A percentile compares a stretch with the other conserved stretches of the same genome.
phyloP scores from a whole-genome alignment of 1,140 invertebrate species.

The Plodia interpunctella region DNA sequence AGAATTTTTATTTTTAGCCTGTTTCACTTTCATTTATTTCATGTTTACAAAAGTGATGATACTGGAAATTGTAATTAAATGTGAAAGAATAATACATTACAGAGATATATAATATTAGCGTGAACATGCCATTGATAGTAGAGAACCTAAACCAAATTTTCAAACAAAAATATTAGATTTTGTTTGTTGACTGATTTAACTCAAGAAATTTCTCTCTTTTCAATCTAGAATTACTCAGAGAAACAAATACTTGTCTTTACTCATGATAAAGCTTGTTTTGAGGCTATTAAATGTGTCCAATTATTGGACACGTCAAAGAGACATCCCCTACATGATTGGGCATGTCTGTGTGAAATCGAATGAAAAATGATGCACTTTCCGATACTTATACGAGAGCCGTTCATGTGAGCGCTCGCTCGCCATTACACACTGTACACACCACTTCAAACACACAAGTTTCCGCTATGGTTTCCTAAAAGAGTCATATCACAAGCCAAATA shows the following conservation, averaged over 20 bases:
- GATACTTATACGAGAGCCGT: constrained; percentile 45
- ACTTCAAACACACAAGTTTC: constrained; percentile 26
- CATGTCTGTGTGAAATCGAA: constrained; percentile 63
- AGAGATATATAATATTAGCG: no score
- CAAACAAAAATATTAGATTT: no score
- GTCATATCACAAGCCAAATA: no score
- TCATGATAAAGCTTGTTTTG: neutral
- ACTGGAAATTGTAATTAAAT: no score
- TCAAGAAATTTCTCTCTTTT: no score
- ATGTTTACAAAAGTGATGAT: no score
- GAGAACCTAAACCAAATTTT: neutral
- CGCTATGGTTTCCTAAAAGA: constrained; percentile 8
- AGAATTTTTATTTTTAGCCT: no score
- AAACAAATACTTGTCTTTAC: neutral
- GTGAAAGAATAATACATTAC: no score
- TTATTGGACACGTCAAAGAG: constrained; percentile 27
- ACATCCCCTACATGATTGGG: constrained; percentile 19
- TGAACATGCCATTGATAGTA: no score
- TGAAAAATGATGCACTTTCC: constrained; percentile 71
- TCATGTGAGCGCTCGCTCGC: constrained; percentile 48
- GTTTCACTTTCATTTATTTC: no score
- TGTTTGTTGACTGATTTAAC: no score
- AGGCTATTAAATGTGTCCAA: constrained; percentile 2
- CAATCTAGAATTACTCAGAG: no score
- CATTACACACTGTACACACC: constrained; percentile 48